These are phyloP conservation scores for Apodemia duryi DNA, from an alignment of 2,888 invertebrate species.

Conservation along the genomic window DNA sequence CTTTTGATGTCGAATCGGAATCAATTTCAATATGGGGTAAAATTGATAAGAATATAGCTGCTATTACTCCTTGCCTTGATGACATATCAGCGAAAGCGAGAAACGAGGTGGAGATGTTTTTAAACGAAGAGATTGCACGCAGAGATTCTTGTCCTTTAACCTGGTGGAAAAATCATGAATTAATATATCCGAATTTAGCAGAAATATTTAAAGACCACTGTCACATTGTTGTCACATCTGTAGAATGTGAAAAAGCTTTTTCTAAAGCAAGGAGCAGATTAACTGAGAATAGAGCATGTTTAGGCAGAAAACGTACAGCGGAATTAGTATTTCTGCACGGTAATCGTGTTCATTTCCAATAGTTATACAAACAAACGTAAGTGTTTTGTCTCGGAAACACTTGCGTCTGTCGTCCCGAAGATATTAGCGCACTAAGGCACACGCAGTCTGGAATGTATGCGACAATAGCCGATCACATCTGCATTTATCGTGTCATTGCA, in stretches of 20 bases:
- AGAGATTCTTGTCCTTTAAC: background rate
- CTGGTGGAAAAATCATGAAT: background rate
- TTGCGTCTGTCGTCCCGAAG: no score
- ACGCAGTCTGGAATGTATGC: no score
- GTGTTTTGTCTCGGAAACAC: no score
- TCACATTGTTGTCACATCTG: background rate
- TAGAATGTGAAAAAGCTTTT: background rate
- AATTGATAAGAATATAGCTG: no score
- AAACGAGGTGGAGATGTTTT: conserved; percentile 15
- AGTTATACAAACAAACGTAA: no score
- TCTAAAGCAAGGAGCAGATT: background rate
- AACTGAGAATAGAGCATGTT: background rate
- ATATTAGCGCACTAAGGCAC: no score
- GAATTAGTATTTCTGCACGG: background rate
- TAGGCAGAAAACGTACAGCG: background rate
- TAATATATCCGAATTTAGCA: background rate
- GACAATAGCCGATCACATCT: no score
- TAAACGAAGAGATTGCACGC: background rate
- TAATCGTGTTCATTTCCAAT: no score
- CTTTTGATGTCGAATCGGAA: no score
- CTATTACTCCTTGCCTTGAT: no score
- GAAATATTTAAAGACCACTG: background rate
- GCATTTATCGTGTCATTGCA: no score
- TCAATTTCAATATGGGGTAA: no score
- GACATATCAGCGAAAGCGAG: background rate